Conservation (phyloP, 2,797 vertebrate species). For the Sylvia borin region DNA sequence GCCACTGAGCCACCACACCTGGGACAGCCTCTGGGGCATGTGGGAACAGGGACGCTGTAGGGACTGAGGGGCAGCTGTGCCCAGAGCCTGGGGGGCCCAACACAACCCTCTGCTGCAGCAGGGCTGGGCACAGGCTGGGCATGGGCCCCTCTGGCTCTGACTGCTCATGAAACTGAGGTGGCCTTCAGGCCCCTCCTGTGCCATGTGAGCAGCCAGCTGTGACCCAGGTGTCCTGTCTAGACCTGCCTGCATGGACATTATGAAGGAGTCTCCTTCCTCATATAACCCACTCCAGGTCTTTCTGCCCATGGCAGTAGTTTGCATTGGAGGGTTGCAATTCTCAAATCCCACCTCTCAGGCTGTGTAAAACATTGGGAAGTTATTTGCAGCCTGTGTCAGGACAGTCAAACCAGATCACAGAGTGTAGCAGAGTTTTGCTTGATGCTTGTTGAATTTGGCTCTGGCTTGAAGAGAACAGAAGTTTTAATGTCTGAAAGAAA, state of each 20-base stretch:
- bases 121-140: background rate
- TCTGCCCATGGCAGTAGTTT: background rate
- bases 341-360: background rate
- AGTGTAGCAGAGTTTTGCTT: fast-evolving
- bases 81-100: background rate
- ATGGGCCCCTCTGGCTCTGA: background rate
- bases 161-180: background rate
- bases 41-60: background rate
- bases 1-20: fast-evolving
- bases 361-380: background rate
- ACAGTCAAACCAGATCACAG: background rate
- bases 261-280: background rate
- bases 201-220: fast-evolving
- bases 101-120: background rate
- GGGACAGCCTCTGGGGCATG: background rate
- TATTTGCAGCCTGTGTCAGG: background rate
- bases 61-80: background rate
- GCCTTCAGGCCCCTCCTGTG: background rate
- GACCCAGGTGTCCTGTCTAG: background rate
- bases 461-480: background rate
- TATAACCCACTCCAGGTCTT: fast-evolving
- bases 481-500: background rate
- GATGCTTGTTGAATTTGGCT: background rate
- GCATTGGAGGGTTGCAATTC: background rate
- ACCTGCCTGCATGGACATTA: background rate